Evolutionary conservation across 1,140 invertebrate genomes (phyloP), one percentile per base, ranked within the genome.

Genomic region (Arctopsyche grandis): DNA sequence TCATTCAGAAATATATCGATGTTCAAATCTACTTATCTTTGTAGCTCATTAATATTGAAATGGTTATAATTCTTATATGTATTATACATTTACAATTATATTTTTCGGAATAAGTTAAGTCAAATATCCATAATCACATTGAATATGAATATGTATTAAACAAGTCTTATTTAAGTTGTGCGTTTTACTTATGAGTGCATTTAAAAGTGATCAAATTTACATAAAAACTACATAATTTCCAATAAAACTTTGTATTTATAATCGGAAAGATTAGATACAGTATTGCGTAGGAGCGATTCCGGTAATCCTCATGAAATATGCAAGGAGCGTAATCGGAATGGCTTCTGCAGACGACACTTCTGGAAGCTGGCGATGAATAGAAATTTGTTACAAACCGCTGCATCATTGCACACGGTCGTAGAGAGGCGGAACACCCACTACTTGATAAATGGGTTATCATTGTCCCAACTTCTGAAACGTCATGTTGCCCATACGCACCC

Each of bases 391-490:
- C 22, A 66, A 66, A 66, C 63, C 24, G 63, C 63, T 66, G 63
- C 63, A 66, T 66, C 63, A 66, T 66, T 66, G 63, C 63, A 66
- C 63, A 26, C 24, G 10, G 24, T 3, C 56, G 22, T 24, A 60
- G 48, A 12, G 16, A 52, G 16, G 19, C 21, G 19, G 63, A 14
- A 26, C 9, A 12, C 63, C 63, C 22, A 24, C 63, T 10, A 22
- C 63, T 66, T 66, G 63, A 66, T 66, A 66, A 66, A 66, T 66
- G 24, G 63, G 22, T 66, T 12, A 66, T 66, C 63, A 26, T 66
- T 29, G 63, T 66, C 24, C 24, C 21, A 26, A 66, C 22, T 66
- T 26, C 16, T 52, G 48, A 52, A 52, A 16, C 48, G 48, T 52
- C 48, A 52, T 16, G 10, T 12, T 16, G 48, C 16, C 10, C 12